Base-by-base conservation (phyloP, 1,140 invertebrate species). In the Megathymus violae region DNA sequence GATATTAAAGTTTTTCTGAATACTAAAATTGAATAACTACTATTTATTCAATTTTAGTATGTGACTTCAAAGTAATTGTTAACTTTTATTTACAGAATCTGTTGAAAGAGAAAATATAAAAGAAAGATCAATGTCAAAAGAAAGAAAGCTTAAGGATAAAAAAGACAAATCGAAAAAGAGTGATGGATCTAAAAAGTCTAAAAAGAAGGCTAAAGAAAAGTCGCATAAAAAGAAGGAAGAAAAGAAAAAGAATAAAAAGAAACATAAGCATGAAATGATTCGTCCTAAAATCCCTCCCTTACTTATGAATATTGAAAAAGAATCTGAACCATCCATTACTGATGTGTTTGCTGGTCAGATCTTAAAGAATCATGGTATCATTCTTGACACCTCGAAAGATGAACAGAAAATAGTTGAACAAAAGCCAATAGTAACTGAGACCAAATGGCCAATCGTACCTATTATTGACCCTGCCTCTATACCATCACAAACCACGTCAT, bases 281-380 rank as follows among this genome's bases (percentile, higher is more conserved):
- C 75, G 87, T 10, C 90, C 89, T 5, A 91, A 91, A 65, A 77
- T 92, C 62, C 91, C 91, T 19, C 90, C 88, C 3, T 65, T 92
- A 34, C 65, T 91, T 1, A 92, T 92, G 90, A 92, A 92, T 58
- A 85, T 92, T 61, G 90, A 92, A 58, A 92, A 91, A 51, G 80
- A 79, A 54, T 88, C 91, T 17, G 92, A 93, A 27, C 91, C 88
- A n/a, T 93, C 93, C 13, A 93, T 93, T 17, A 93, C 92, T 4
- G 93, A 93, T 81, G 92, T 93, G 0, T 93, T 93, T 76, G 93
- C 93, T 47, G 93, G 92, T 25, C 92, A 93, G 64, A 92, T 92
- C 50, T 69, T 92, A 3, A 92, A 92, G 62, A 88, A 87, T 19
- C 91, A 92, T 78, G 90, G 90, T 0, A 82, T 92, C 1, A 80